Base-by-base conservation (phyloP, 23 tunicate genomes). In the Halocynthia roretzi region DNA sequence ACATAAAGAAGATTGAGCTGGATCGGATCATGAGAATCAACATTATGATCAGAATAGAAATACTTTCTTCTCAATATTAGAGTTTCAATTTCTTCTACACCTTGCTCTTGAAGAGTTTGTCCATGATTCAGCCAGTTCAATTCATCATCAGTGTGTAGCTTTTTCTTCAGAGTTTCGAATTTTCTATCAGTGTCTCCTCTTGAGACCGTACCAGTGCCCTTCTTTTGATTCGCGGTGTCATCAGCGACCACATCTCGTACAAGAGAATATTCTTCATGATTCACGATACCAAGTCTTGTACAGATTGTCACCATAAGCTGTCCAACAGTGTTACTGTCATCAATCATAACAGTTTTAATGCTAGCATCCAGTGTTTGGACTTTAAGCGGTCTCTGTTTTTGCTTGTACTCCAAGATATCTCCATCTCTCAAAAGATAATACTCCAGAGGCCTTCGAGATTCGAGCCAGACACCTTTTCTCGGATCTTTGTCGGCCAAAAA, bases 41-140 rank as follows among this genome's bases (percentile, higher is more conserved):
- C 99, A 60, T 96, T 96, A 44, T 92, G 97, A 74, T 96, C 99
- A 14, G 96, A 89, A 71, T 89, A 96, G 69, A 96, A 96, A 61
- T 86, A 96, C 70, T 90, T 96, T 75, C 99, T 72, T 54, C 99
- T 71, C 10, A 96, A 61, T 49, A 96, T 76, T 20, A 96, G 80
- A 7, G 99, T 92, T 62, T 92, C 98, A 6, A 6, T 7, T 11
- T 92, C 98, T 53, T 92, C 98, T 9, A 92, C 98, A 5, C 98
- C 98, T 75, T 92, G 98, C 48, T 81, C 98, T 14, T 92, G 80
- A 0, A 92, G 67, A 8, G 98, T 92, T 75, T 92, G 98, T 14
- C 98, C 98, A 54, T 92, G 98, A 67, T 86, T 92, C 79, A 92
- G 53, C 98, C 98, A 92, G 68, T 82, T 92, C 80, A 92, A 86